Percentiles rank a stretch among this genome's conserved stretches.
These are phyloP conservation scores for Drosophila erecta DNA, from an alignment of 1,140 invertebrate genomes.

Conservation along the genomic window DNA sequence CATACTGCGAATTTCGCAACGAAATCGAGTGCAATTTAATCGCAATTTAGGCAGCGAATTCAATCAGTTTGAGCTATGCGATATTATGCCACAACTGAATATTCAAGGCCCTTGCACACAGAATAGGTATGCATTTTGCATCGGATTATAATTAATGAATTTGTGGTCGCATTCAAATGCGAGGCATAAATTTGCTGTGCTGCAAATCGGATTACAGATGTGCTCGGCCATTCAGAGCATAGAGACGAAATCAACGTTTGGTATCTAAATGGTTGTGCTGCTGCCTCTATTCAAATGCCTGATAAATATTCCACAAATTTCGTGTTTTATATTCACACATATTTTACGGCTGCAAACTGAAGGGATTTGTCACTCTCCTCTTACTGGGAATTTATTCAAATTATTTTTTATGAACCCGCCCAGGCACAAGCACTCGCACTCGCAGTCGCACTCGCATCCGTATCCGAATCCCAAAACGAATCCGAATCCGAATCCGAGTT, in stretches of 20 bases:
- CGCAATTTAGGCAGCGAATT: not conserved
- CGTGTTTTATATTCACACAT: slow-evolving; percentile 30
- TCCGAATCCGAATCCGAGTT: slow-evolving; percentile 35
- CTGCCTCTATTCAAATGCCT: slow-evolving; percentile 18
- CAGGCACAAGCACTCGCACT: slow-evolving; percentile 3
- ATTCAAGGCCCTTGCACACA: slow-evolving; percentile 1
- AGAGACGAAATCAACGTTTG: slow-evolving; percentile 16
- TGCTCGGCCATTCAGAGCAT: slow-evolving; percentile 12
- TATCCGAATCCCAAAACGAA: slow-evolving; percentile 8
- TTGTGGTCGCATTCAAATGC: slow-evolving; percentile 30
- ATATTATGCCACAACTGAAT: not conserved
- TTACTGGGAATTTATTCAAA: slow-evolving; percentile 38
- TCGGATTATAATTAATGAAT: slow-evolving; percentile 38
- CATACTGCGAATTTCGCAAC: not conserved
- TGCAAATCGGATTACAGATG: slow-evolving; percentile 37
- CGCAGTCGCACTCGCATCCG: slow-evolving; percentile 35
- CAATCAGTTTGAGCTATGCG: not conserved
- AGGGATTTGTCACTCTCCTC: slow-evolving; percentile 27
- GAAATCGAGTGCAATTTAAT: not conserved
- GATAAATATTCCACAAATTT: slow-evolving; percentile 49
- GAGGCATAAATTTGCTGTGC: slow-evolving; percentile 23
- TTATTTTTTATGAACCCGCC: slow-evolving; percentile 38
- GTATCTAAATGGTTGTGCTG: not conserved
- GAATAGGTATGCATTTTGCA: slow-evolving; percentile 9
- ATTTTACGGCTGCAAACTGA: slow-evolving; percentile 24